Evolutionary conservation across 2,888 invertebrate genomes (phyloP).

Genomic region (Abrostola tripartita): DNA sequence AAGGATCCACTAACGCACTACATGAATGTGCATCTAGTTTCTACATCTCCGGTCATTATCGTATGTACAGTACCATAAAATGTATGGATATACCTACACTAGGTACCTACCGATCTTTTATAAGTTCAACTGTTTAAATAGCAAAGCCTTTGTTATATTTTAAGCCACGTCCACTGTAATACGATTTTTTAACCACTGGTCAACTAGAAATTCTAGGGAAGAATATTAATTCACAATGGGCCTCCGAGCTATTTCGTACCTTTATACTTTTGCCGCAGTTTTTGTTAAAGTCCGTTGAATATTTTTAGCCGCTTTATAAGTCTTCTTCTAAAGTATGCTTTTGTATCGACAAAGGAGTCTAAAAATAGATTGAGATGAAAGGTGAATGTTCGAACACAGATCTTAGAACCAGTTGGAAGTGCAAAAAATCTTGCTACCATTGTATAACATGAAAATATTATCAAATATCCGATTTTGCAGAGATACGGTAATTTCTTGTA

Average conservation of each 20-base stretch:
- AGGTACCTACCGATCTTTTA: constrained; percentile 1
- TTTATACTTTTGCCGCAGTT: too few relatives aligned
- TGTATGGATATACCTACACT: constrained; percentile 24
- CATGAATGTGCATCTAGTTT: constrained; percentile 29
- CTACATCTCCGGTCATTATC: constrained; percentile 41
- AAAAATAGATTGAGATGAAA: constrained; percentile 6
- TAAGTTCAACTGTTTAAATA: background rate
- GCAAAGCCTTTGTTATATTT: too few relatives aligned
- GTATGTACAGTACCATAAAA: constrained; percentile 29
- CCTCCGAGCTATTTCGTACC: too few relatives aligned
- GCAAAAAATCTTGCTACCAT: constrained; percentile 24
- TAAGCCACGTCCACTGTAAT: too few relatives aligned
- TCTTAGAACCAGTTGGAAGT: constrained; percentile 20
- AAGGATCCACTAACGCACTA: constrained; percentile 22
- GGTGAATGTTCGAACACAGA: constrained; percentile 14
- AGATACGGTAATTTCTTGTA: background rate
- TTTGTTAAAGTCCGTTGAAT: too few relatives aligned
- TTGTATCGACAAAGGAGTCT: constrained; percentile 5
- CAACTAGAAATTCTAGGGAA: too few relatives aligned
- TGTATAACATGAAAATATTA: constrained; percentile 19
- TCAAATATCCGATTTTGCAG: constrained; percentile 8
- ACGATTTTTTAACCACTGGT: too few relatives aligned
- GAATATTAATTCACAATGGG: too few relatives aligned
- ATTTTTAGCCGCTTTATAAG: background rate
- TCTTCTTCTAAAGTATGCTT: background rate